Evolutionary conservation across 1,140 invertebrate genomes (phyloP).

Genomic region (Polypedilum pembai): DNA sequence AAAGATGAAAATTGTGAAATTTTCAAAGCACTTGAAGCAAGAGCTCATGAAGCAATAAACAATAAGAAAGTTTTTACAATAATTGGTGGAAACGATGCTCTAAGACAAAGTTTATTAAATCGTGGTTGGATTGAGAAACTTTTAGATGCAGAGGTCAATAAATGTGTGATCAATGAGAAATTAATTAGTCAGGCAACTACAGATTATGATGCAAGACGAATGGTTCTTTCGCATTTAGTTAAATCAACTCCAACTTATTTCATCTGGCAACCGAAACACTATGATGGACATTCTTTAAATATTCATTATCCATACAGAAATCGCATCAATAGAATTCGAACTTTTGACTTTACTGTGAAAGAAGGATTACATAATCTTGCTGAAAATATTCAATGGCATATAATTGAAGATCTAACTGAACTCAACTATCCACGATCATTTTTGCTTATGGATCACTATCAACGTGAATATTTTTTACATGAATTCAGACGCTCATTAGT

Average conservation of each 20-base stretch:
- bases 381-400: slow-evolving; percentile 53
- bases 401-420: slow-evolving; percentile 48
- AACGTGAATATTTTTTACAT: slow-evolving; percentile 47
- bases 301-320: slow-evolving; percentile 47
- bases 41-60: slow-evolving; percentile 38
- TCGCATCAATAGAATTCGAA: slow-evolving; percentile 45
- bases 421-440: slow-evolving; percentile 52
- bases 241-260: slow-evolving; percentile 50
- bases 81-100: slow-evolving; percentile 43
- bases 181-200: slow-evolving; percentile 40
- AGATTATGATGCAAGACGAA: slow-evolving; percentile 40
- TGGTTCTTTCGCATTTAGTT: slow-evolving; percentile 52
- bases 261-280: slow-evolving; percentile 48
- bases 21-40: slow-evolving; percentile 34
- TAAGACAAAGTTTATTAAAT: slow-evolving; percentile 47
- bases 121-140: slow-evolving; percentile 57
- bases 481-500: slow-evolving; percentile 73
- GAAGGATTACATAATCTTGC: slow-evolving; percentile 52
- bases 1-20: slow-evolving; percentile 10
- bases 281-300: slow-evolving; percentile 41
- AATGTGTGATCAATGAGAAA: slow-evolving; percentile 35
- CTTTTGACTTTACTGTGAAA: slow-evolving; percentile 52
- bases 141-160: slow-evolving; percentile 31
- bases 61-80: slow-evolving; percentile 41
- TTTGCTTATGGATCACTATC: slow-evolving; percentile 45